phyloP scores from a whole-genome alignment of 2,888 invertebrate genomes.

The Dicyrtoma fusca region DNA sequence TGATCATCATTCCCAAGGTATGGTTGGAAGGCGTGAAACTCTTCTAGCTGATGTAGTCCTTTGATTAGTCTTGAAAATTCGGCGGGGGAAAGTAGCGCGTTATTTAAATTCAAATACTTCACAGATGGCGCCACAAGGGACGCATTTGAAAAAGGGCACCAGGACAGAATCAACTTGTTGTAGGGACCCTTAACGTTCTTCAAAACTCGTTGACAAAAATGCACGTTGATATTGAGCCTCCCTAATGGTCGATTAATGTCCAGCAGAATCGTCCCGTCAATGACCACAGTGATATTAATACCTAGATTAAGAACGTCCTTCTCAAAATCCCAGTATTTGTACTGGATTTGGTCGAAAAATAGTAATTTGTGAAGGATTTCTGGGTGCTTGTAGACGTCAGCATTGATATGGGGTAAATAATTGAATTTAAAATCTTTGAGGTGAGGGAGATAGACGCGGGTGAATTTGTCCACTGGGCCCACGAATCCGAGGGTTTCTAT shows the following conservation, averaged over 20 bases:
- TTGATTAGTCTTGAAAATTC: slow-evolving; percentile 13
- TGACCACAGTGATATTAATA: slow-evolving; percentile 17
- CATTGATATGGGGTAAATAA: slow-evolving; percentile 8
- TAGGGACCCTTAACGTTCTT: background rate
- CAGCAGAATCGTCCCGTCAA: slow-evolving; percentile 32
- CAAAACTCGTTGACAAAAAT: slow-evolving; percentile 25
- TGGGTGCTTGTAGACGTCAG: slow-evolving; percentile 26
- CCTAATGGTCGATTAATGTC: slow-evolving; percentile 21
- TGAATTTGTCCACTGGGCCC: background rate
- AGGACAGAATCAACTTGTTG: slow-evolving; percentile 5
- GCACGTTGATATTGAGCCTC: slow-evolving; percentile 25
- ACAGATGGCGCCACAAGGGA: background rate
- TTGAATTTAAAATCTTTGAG: slow-evolving; percentile 29
- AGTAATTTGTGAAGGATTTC: slow-evolving; percentile 25
- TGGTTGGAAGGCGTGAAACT: slow-evolving; percentile 34
- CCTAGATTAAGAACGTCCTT: slow-evolving; percentile 25
- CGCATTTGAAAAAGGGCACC: slow-evolving; percentile 14
- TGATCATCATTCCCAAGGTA: slow-evolving; percentile 14
- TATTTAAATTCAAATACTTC: slow-evolving; percentile 32
- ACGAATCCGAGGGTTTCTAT: slow-evolving; percentile 22
- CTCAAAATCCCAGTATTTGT: slow-evolving; percentile 25
- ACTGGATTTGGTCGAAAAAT: slow-evolving; percentile 20
- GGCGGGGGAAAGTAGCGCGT: slow-evolving; percentile 21
- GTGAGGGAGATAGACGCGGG: slow-evolving; percentile 23
- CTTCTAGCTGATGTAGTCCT: slow-evolving; percentile 17